Evolutionary conservation across 2,113 vertebrate genomes (phyloP), one percentile per base, ranked within the genome.

Genomic region (Pteruthius melanotis): DNA sequence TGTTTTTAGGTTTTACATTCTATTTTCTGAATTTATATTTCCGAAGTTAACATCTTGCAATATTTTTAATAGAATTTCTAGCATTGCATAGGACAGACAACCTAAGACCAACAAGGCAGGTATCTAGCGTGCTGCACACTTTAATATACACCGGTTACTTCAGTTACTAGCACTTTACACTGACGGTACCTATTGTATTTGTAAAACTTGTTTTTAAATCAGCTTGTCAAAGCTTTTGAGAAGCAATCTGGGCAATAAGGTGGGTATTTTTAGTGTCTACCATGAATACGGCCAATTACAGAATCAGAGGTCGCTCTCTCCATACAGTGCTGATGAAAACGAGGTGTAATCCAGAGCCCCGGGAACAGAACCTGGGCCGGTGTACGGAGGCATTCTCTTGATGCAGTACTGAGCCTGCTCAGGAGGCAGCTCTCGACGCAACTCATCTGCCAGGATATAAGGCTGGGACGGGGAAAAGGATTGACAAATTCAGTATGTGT

Each of bases 361-460:
- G 0, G 98, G 98, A 44, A 98, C 97, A 6, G 97, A 96, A 9
- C 98, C 98, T 0, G 98, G 97, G n/a, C 98, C 98, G 0, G 97
- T 94, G 94, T 98, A 99, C 0, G 97, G 88, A 2, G 98, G 98
- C 99, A 99, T 99, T 76, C 98, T 98, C 94, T 98, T 98, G 95
- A 99, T 98, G 95, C 99, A 99, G 86, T 99, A 99, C 92, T 99
- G 98, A 76, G 99, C 98, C 97, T 99, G 99, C 60, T 99, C 98
- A 7, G 98, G 98, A 60, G 98, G 98, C 83, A 99, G 96, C 93
- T 99, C 99, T 50, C 98, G 97, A 14, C 98, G 98, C 79, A 99
- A 93, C 89, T 99, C 98, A 20, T 99, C 98, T 7, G 98, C 97
- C 87, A 98, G 96, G 95, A 99, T 99, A 30, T 98, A 99, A 6